Evolutionary conservation across 2,113 vertebrate species (phyloP), one percentile per base, ranked within the genome.

Genomic region (Planiliza haematocheilus): DNA sequence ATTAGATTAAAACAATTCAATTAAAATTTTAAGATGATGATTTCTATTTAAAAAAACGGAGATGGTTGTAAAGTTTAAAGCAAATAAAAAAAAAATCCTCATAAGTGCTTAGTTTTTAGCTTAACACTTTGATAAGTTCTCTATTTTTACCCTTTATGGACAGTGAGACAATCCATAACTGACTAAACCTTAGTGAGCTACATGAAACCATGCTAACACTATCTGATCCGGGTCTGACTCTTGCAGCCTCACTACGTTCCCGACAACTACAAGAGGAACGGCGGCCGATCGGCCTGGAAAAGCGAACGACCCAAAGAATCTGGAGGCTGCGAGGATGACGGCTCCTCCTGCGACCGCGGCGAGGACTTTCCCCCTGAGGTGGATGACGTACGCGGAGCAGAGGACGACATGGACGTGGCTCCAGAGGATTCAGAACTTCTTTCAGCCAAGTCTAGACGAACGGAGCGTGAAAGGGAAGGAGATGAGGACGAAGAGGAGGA

Each of bases 191-290:
- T 24, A 38, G 17, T 6, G 14, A 8, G 14, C 11, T 70, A n/a
- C 7, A 50, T 73, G 7, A 52, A 45, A 21, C 24, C 3, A 5
- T 16, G 14, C 8, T 21, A 58, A 61, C 13, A 11, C 3, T 8
- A 4, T 56, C 59, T 71, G 48, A 61, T 0, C 3, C 1, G 3
- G 10, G 10, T 77, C 16, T 36, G 2, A 77, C 77, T 57, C 37
- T 62, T 79, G 41, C 63, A 99, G 98, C 98, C 98, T 91, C 98
- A 99, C 90, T 97, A 99, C 4, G 97, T 99, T 62, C 98, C 98
- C 4, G 97, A 99, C 93, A 99, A 97, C 93, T 99, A 99, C 92
- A 99, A 99, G 94, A 94, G 98, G 76, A 99, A 99, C 0, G 97
- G 98, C 8, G 98, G 98, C 16, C 95, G 97, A 18, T 98, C 97